These are phyloP conservation scores for Pheosia gnoma DNA, from an alignment of 2,888 invertebrate genomes.

Conservation along the genomic window DNA sequence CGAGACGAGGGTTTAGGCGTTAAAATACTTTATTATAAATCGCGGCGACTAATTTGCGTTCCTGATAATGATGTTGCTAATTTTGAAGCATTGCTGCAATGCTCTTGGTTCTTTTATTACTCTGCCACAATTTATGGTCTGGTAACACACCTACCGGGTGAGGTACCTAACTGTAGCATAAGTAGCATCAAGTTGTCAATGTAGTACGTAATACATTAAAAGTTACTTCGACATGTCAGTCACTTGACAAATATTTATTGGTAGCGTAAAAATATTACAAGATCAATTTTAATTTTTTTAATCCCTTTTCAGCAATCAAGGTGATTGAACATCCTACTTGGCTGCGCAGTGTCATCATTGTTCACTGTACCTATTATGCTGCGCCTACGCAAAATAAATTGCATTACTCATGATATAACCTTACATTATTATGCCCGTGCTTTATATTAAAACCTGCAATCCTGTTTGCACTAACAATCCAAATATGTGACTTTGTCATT, in stretches of 20 bases:
- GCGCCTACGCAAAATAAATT: constrained; percentile 7
- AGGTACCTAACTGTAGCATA: too few relatives aligned
- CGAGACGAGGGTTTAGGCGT: constrained; percentile 18
- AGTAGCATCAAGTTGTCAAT: too few relatives aligned
- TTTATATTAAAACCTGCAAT: neutral
- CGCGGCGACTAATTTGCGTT: constrained; percentile 15
- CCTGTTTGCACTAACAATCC: constrained; percentile 4
- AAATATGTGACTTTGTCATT: constrained; percentile 1
- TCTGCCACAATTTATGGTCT: neutral
- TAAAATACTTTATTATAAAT: constrained; percentile 23
- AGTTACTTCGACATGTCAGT: too few relatives aligned
- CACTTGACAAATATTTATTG: too few relatives aligned
- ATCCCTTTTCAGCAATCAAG: neutral
- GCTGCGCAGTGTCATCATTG: neutral
- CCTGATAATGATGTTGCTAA: constrained; percentile 11
- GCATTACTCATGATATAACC: constrained; percentile 11
- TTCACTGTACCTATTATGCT: neutral
- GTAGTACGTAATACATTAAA: too few relatives aligned
- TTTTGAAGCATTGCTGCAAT: neutral
- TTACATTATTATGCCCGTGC: constrained; percentile 2
- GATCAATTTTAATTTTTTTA: too few relatives aligned
- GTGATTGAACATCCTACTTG: neutral
- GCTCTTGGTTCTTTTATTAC: neutral
- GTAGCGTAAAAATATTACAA: too few relatives aligned
- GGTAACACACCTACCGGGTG: too few relatives aligned